Conservation (phyloP, 2,888 invertebrate genomes). For the Andrena hattorfiana region DNA sequence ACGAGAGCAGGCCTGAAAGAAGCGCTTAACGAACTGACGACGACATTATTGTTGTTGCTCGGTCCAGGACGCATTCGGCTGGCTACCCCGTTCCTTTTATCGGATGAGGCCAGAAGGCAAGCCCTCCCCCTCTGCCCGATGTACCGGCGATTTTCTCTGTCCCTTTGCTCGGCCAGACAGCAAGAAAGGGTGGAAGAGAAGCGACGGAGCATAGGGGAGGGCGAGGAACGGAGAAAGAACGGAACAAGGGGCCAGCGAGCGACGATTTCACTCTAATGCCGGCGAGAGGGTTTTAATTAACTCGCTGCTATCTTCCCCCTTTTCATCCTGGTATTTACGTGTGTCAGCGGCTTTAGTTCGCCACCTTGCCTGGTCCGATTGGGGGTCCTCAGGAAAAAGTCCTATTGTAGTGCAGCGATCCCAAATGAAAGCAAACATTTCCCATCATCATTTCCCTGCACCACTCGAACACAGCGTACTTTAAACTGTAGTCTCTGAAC, state of each 20-base stretch:
- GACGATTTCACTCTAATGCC: conserved; percentile 78
- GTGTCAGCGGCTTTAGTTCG: conserved; percentile 75
- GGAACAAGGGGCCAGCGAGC: conserved; percentile 42
- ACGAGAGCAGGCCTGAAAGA: conserved; percentile 71
- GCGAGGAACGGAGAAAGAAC: conserved; percentile 11
- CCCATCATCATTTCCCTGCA: neutral
- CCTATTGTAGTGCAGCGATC: conserved; percentile 25
- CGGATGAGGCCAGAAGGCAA: conserved; percentile 76
- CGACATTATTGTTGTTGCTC: conserved; percentile 80
- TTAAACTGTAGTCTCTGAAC: neutral
- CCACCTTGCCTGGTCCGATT: conserved; percentile 34
- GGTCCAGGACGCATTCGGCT: conserved; percentile 71
- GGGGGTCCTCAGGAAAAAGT: conserved; percentile 63
- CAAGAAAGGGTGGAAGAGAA: conserved; percentile 47
- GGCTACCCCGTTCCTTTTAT: conserved; percentile 80
- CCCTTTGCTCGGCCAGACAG: conserved; percentile 46
- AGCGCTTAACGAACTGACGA: conserved; percentile 81
- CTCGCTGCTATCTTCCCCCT: conserved; percentile 74
- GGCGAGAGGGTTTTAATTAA: conserved; percentile 77
- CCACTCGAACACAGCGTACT: neutral
- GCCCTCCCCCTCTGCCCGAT: conserved; percentile 34
- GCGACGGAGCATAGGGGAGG: conserved; percentile 32
- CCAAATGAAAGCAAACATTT: neutral
- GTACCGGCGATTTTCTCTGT: conserved; percentile 57
- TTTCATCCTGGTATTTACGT: conserved; percentile 77